These are phyloP conservation scores for Salminus brasiliensis DNA, from an alignment of 2,113 vertebrate genomes.

Conservation along the genomic window DNA sequence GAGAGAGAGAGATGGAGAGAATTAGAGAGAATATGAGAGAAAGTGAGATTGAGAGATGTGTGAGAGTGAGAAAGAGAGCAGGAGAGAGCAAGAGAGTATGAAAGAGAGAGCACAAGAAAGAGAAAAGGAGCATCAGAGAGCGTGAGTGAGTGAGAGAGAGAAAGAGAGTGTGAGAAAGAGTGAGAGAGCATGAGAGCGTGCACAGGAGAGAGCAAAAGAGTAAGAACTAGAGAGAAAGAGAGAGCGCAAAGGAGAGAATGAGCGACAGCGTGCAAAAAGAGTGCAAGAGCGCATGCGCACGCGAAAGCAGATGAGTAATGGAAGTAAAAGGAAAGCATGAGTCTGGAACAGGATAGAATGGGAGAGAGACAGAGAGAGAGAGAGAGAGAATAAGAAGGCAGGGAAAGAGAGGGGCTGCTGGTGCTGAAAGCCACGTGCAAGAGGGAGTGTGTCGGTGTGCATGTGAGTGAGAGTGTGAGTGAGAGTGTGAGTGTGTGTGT, in stretches of 20 bases:
- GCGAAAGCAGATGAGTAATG: no score
- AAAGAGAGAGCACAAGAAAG: no score
- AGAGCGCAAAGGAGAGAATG: slow-evolving; percentile 25
- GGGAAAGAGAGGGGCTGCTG: neutral
- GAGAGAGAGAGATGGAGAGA: neutral
- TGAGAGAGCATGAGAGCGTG: neutral
- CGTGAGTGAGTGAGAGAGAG: neutral
- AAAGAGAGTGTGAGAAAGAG: slow-evolving; percentile 1
- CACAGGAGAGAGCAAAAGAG: slow-evolving; percentile 21
- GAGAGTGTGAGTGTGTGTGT: slow-evolving; percentile 12
- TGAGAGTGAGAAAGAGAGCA: neutral
- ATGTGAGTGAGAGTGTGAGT: slow-evolving; percentile 24
- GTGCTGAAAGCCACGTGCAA: neutral
- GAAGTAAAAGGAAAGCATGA: slow-evolving; percentile 38
- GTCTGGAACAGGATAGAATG: slow-evolving; percentile 21
- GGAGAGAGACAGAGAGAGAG: slow-evolving; percentile 25
- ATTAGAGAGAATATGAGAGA: no score
- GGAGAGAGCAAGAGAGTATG: no score
- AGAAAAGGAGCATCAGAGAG: neutral
- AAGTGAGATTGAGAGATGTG: neutral
- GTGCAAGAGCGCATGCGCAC: slow-evolving; percentile 50
- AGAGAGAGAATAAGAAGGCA: slow-evolving; percentile 6
- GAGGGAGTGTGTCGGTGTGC: slow-evolving; percentile 8
- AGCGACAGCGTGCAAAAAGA: neutral
- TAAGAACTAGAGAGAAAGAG: slow-evolving; percentile 8